phyloP scores from a whole-genome alignment of 2,113 vertebrate genomes.

The Eretmochelys imbricata region DNA sequence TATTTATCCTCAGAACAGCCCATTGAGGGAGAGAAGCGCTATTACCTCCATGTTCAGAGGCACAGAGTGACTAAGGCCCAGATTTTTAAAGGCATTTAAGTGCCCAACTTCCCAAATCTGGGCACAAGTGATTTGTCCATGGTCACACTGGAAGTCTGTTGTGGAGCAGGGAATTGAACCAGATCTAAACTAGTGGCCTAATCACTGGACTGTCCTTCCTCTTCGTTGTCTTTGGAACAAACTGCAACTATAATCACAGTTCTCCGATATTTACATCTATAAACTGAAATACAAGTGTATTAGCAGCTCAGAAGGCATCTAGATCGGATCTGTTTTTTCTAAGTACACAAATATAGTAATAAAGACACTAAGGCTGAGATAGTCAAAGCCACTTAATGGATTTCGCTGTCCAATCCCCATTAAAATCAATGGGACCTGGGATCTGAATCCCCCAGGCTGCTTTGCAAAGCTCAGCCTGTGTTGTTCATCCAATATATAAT shows the following conservation, averaged over 20 bases:
- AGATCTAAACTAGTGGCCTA: background rate
- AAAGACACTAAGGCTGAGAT: background rate
- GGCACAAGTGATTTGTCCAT: background rate
- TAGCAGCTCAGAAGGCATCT: background rate
- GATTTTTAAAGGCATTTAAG: background rate
- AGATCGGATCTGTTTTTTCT: background rate
- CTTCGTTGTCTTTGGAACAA: background rate
- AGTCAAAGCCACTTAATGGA: background rate
- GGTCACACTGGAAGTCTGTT: background rate
- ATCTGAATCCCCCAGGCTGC: accelerated
- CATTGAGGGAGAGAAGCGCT: background rate
- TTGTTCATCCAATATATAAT: accelerated
- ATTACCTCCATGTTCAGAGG: background rate
- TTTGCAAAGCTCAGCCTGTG: background rate
- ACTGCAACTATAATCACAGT: background rate
- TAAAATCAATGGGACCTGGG: background rate
- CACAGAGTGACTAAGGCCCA: background rate
- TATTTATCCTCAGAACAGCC: background rate
- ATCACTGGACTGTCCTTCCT: background rate
- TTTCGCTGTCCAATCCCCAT: background rate
- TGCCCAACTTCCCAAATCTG: background rate
- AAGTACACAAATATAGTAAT: background rate
- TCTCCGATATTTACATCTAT: accelerated
- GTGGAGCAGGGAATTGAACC: background rate
- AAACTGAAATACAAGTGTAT: background rate